These are phyloP conservation scores for Leucophenga varia DNA, from an alignment of 1,140 invertebrate species.

Conservation along the genomic window DNA sequence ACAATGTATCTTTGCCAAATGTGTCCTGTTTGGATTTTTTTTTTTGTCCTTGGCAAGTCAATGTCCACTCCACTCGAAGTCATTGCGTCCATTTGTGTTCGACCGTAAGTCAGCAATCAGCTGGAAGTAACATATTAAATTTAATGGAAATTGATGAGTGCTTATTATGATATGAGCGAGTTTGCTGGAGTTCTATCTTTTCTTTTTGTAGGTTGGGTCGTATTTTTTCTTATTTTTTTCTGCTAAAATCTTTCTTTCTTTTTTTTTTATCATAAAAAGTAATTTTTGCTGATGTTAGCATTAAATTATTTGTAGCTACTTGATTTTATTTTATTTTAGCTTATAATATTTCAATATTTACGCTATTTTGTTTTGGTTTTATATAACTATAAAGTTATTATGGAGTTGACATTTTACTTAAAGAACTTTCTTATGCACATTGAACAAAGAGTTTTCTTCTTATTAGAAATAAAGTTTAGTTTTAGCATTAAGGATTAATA, in stretches of 20 bases:
- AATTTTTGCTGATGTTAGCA: conserved; percentile 48
- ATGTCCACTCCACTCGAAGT: too few relatives aligned
- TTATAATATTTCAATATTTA: conserved; percentile 54
- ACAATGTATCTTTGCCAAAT: conserved; percentile 11
- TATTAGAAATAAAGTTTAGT: too few relatives aligned
- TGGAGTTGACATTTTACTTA: too few relatives aligned
- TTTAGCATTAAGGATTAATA: too few relatives aligned
- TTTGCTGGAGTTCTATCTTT: conserved; percentile 19
- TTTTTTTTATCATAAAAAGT: conserved; percentile 49
- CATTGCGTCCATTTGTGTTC: conserved; percentile 7
- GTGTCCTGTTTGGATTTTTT: conserved; percentile 11
- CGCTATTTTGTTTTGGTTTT: too few relatives aligned
- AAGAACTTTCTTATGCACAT: too few relatives aligned
- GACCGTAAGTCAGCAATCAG: conserved; percentile 24
- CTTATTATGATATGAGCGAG: conserved; percentile 50
- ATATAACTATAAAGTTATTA: too few relatives aligned
- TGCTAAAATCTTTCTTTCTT: conserved; percentile 17
- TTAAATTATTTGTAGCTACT: conserved; percentile 45
- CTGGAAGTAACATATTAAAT: conserved; percentile 51
- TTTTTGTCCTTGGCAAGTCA: not conserved
- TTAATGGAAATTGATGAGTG: conserved; percentile 54
- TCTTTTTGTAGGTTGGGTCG: conserved; percentile 3
- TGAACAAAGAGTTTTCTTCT: too few relatives aligned
- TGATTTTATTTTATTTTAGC: conserved; percentile 41
- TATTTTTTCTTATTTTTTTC: conserved; percentile 18